These are phyloP conservation scores for Ammodytes marinus DNA, from an alignment of 2,113 vertebrate genomes.

Conservation along the genomic window DNA sequence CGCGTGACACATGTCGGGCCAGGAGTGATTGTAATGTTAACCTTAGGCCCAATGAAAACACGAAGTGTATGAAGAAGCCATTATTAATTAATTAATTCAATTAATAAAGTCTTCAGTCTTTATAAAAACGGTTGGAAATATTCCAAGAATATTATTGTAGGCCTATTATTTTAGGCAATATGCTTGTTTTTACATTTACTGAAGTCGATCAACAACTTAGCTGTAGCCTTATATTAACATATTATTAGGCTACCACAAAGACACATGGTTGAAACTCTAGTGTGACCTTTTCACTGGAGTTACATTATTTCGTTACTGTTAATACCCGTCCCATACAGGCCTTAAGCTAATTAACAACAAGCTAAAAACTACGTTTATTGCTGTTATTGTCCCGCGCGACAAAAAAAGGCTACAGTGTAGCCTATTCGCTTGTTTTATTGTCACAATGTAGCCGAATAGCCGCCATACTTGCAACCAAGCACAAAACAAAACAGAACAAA, in stretches of 20 bases:
- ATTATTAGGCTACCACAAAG: neutral
- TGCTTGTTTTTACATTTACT: neutral
- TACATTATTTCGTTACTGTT: neutral
- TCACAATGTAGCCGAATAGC: neutral
- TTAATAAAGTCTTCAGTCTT: neutral
- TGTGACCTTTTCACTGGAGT: neutral
- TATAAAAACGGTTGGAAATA: neutral
- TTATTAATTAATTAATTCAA: no score
- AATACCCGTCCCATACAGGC: neutral
- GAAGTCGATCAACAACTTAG: neutral
- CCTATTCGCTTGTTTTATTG: neutral
- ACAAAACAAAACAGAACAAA: neutral
- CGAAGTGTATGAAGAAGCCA: no score
- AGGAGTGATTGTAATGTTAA: neutral
- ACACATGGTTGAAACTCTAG: neutral
- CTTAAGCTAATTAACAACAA: neutral
- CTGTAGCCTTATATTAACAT: neutral
- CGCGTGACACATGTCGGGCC: conserved; percentile 38
- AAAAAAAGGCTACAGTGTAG: neutral
- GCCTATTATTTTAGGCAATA: neutral
- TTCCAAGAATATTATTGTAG: neutral
- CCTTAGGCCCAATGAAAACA: neutral
- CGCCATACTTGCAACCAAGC: neutral
- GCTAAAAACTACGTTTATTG: neutral
- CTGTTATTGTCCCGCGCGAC: neutral